Base-by-base conservation (phyloP, 2,888 invertebrate species). In the Synanthedon myopaeformis region DNA sequence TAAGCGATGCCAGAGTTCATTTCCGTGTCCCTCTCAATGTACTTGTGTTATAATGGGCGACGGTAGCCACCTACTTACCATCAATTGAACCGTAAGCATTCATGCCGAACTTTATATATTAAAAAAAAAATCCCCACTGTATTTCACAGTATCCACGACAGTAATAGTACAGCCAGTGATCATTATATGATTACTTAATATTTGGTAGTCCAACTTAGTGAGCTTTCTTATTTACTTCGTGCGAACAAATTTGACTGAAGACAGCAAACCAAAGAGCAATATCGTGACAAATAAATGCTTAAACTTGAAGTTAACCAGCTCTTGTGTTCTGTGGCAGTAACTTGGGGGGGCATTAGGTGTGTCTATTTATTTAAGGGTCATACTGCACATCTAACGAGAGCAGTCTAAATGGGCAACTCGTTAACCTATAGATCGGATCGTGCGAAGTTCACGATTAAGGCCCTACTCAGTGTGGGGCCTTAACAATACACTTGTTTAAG, bases 381-480 rank as follows among this genome's bases (percentile, higher is more conserved):
- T 45, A 45, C 45, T 45, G 51, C 59, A 60, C 58, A 57, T 61
- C 59, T 62, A 64, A 66, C 61, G 59, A 64, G 45, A 45, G 45
- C 14, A 45, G 45, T 45, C 13, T 61, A 57, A 61, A 61, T 61
- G 60, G 60, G 51, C 57, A 52, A 53, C 59, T 68, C 63, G 65
- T 67, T 67, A 67, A 63, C 64, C 59, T 55, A 56, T 54, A 55
- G 54, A 51, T 54, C 52, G 54, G 57, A 64, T 62, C 67, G 69
- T 67, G 67, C 59, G 61, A 67, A 65, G 63, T 63, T 59, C 62
- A 62, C 58, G 57, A 56, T 53, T 23, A 48, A 6, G 57, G 58
- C 56, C 56, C 57, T 65, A 65, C 60, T 35, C 19, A 52, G 23
- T 54, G 49, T 35, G 28, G 2, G 8, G n/a, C n/a, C n/a, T n/a